Conservation (phyloP, 2,888 invertebrate species). For the Aphelenchoides bicaudatus region DNA sequence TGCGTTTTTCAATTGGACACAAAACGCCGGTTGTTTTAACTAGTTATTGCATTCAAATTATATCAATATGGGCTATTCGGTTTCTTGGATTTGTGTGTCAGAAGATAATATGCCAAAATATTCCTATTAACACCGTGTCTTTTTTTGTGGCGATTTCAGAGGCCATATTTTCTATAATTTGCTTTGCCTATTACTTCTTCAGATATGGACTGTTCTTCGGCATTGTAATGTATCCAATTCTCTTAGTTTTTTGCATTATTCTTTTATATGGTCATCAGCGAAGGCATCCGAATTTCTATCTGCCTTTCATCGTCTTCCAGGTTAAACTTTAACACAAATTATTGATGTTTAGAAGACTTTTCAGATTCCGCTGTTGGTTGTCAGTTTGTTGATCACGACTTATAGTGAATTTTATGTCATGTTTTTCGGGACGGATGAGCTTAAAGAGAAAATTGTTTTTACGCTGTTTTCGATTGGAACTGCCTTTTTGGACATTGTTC, state of each 20-base stretch:
- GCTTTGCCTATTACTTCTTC: neutral
- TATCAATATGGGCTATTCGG: no score
- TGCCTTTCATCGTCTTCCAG: slow-evolving; percentile 8
- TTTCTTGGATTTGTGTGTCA: no score
- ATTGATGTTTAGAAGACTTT: neutral
- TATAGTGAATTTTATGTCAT: neutral
- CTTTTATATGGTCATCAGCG: neutral
- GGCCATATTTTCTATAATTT: neutral
- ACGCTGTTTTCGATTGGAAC: neutral
- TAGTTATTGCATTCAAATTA: no score
- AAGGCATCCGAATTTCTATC: neutral
- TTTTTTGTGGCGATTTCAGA: neutral
- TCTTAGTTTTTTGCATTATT: neutral
- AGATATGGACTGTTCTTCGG: neutral
- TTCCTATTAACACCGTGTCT: no score
- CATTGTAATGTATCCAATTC: neutral
- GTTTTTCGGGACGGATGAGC: neutral
- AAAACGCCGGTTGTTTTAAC: no score
- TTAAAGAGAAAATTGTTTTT: neutral
- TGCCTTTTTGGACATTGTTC: neutral
- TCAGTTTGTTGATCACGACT: neutral
- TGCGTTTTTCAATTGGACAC: no score
- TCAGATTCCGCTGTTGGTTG: neutral
- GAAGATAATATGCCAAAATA: no score
- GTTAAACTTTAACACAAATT: neutral